Conservation (phyloP, 2,888 invertebrate genomes). For the Halictus ligatus region DNA sequence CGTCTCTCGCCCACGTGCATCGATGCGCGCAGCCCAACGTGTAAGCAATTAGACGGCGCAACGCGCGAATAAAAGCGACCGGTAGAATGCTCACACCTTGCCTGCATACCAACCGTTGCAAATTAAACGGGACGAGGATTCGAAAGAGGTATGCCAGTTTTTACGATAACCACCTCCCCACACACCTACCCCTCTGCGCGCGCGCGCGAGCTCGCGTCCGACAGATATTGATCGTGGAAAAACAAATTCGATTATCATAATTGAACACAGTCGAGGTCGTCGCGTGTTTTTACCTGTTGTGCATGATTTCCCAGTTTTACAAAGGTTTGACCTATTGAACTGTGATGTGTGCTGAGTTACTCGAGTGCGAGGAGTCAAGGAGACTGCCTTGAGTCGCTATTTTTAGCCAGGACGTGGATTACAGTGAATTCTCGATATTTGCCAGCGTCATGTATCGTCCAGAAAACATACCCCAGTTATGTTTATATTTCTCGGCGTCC, state of each 20-base stretch:
- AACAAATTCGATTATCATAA: neutral
- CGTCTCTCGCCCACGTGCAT: conserved; percentile 64
- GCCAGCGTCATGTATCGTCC: too few relatives aligned
- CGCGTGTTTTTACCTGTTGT: neutral
- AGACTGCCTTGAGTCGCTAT: neutral
- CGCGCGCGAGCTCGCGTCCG: neutral
- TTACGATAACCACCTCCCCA: neutral
- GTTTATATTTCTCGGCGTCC: too few relatives aligned
- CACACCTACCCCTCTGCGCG: neutral
- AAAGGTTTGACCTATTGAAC: neutral
- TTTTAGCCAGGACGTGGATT: neutral
- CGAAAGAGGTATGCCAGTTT: conserved; percentile 16
- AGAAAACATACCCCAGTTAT: too few relatives aligned
- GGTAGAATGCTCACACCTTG: conserved; percentile 57
- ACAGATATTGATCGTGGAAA: neutral
- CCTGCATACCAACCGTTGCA: conserved; percentile 47
- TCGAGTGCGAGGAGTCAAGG: neutral
- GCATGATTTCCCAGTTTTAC: neutral
- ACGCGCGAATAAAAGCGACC: conserved; percentile 68
- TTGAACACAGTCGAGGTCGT: neutral
- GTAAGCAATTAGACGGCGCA: conserved; percentile 70
- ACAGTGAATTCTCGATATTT: too few relatives aligned
- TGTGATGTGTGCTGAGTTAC: neutral
- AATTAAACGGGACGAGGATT: conserved; percentile 49
- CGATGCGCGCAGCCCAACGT: conserved; percentile 55